Percentiles rank a stretch among this genome's conserved stretches.
phyloP scores from a whole-genome alignment of 2,888 invertebrate species.

The Pimpla rufipes region DNA sequence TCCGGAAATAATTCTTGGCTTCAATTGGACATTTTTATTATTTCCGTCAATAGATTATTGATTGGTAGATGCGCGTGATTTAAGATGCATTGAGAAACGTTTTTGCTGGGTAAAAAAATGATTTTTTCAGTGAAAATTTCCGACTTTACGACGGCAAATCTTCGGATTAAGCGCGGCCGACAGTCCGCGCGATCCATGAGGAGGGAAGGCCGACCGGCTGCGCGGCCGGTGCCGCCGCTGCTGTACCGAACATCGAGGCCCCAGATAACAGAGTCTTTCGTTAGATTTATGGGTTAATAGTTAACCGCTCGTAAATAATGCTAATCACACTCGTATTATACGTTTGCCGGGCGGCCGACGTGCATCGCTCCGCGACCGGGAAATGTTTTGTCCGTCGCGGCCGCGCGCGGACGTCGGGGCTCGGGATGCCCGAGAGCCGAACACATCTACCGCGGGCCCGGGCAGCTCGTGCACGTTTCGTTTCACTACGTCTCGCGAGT shows the following conservation, averaged over 20 bases:
- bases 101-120: slow-evolving; percentile 8
- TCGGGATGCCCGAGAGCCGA: slow-evolving; percentile 6
- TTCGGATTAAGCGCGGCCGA: background rate
- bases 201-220: slow-evolving; percentile 33
- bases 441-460: background rate
- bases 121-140: slow-evolving; percentile 29
- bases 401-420: background rate
- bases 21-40: background rate
- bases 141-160: slow-evolving; percentile 22
- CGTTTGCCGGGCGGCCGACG: slow-evolving; percentile 75
- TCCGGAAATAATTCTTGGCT: background rate
- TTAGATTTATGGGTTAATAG: slow-evolving; percentile 85
- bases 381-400: slow-evolving; percentile 80
- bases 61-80: slow-evolving; percentile 3
- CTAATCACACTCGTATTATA: slow-evolving; percentile 85
- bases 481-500: background rate
- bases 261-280: slow-evolving; percentile 60
- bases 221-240: slow-evolving; percentile 19
- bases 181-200: slow-evolving; percentile 7
- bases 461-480: background rate
- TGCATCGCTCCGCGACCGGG: slow-evolving; percentile 66
- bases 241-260: slow-evolving; percentile 52
- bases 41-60: background rate
- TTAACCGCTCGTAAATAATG: slow-evolving; percentile 85
- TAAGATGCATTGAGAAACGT: background rate